These are phyloP conservation scores for Gorilla gorilla DNA, from an alignment of 2,113 vertebrate species.

Conservation along the genomic window DNA sequence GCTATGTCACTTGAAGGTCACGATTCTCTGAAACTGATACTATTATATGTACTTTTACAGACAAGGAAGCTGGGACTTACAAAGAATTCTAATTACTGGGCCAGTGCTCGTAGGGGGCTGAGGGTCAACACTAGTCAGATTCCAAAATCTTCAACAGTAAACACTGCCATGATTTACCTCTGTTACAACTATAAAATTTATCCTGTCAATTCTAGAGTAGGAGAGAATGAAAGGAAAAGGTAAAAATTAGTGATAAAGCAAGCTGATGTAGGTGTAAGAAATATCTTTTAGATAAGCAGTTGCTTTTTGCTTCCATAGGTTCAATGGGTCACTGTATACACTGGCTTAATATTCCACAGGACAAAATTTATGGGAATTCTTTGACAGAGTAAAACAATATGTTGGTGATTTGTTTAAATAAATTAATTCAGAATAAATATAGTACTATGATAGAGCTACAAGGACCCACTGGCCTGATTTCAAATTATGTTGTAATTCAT, in stretches of 20 bases:
- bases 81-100: not conserved
- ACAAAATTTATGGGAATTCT: not conserved
- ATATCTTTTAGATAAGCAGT: not conserved
- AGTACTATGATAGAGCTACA: not conserved
- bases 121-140: not conserved
- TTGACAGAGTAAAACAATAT: not conserved
- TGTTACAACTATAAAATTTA: not conserved
- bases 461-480: not conserved
- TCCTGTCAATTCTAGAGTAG: not conserved
- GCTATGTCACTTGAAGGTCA: not conserved
- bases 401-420: not conserved
- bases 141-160: not conserved
- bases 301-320: not conserved
- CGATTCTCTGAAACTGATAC: not conserved
- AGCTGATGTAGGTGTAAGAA: not conserved
- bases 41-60: not conserved
- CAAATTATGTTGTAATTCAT: not conserved
- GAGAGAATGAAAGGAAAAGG: not conserved
- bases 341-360: not conserved
- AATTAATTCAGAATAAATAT: not conserved
- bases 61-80: not conserved
- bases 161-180: not conserved
- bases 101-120: not conserved
- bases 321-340: not conserved
- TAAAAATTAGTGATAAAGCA: slow-evolving; percentile 25